phyloP scores from a whole-genome alignment of 2,888 invertebrate genomes.

The Neuroscelio doddi region DNA sequence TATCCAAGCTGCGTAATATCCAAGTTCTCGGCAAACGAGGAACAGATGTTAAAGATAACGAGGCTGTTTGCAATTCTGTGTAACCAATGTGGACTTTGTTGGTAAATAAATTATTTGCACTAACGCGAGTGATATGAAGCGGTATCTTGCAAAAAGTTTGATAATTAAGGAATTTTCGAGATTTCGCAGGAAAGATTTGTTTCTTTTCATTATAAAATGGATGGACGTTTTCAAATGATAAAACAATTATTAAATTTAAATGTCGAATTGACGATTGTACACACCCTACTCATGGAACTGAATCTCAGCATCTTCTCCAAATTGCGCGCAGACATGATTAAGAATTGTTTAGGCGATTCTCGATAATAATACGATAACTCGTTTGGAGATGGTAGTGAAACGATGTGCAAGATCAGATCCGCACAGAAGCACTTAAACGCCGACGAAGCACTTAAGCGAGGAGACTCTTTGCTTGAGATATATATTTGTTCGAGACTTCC shows the following conservation, averaged over 20 bases:
- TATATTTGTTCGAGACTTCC: conserved; percentile 36
- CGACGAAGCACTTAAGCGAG: conserved; percentile 35
- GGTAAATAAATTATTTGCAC: no score
- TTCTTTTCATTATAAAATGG: no score
- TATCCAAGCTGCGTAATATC: no score
- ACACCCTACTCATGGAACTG: conserved; percentile 61
- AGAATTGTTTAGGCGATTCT: not conserved
- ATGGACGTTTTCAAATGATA: no score
- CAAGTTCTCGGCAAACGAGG: no score
- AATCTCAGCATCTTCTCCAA: conserved; percentile 66
- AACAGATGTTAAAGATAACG: not conserved
- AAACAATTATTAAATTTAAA: no score
- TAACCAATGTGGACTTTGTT: no score
- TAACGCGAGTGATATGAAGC: no score
- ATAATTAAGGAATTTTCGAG: no score
- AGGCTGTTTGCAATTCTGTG: conserved; percentile 1
- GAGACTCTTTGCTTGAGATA: conserved; percentile 33
- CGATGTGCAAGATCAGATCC: conserved; percentile 16
- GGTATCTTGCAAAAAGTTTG: no score
- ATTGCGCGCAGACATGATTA: conserved; percentile 53
- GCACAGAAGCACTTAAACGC: conserved; percentile 31
- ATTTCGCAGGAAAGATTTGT: no score
- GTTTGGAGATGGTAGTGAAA: not conserved
- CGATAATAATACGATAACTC: not conserved
- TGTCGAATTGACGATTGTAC: conserved; percentile 43